Evolutionary conservation across 2,797 vertebrate genomes (phyloP).

Genomic region (Paramormyrops hopkinsi): DNA sequence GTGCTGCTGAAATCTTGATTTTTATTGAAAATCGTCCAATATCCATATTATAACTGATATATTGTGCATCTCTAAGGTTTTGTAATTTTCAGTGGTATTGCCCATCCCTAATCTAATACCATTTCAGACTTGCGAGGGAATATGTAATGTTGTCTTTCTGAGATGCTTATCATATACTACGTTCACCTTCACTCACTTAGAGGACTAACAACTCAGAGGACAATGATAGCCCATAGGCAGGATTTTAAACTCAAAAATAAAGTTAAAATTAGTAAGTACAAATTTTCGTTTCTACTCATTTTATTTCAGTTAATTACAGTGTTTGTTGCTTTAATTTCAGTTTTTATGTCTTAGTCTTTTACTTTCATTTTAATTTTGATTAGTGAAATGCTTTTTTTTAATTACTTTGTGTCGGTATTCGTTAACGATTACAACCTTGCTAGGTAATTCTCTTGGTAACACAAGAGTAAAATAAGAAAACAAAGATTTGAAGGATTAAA

Average conservation of each 20-base stretch:
- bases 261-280: neutral
- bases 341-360: neutral
- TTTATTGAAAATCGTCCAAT: neutral
- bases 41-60: neutral
- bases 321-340: neutral
- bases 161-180: neutral
- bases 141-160: neutral
- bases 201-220: neutral
- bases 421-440: neutral
- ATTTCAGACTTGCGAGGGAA: neutral
- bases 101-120: neutral
- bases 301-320: neutral
- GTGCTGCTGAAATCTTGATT: neutral
- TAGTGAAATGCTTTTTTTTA: neutral
- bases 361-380: neutral
- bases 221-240: neutral
- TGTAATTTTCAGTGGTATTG: neutral
- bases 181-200: neutral
- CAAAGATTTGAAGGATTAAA: neutral
- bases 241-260: neutral
- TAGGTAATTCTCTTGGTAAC: neutral
- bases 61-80: neutral
- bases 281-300: neutral
- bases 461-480: neutral
- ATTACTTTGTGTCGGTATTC: neutral